These are phyloP conservation scores for Eubasilissa regina DNA, from an alignment of 1,140 invertebrate genomes.

Conservation along the genomic window DNA sequence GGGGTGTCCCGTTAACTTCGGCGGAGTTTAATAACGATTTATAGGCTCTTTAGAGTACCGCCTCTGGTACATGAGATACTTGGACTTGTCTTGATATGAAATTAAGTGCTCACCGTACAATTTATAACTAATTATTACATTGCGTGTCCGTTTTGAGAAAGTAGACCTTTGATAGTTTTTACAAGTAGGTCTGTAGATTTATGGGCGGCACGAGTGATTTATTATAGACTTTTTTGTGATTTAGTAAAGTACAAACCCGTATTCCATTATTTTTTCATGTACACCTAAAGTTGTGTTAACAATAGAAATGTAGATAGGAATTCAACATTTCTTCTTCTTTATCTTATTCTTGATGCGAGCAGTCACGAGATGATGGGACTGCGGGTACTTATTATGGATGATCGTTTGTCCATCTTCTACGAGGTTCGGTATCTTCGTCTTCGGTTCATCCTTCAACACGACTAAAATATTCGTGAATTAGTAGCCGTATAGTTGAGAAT, in stretches of 20 bases:
- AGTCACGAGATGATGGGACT: too few relatives aligned
- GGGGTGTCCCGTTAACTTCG: conserved; percentile 38
- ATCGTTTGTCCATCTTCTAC: too few relatives aligned
- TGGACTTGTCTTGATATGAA: conserved; percentile 55
- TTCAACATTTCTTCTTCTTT: too few relatives aligned
- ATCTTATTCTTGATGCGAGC: too few relatives aligned
- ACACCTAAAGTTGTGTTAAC: too few relatives aligned
- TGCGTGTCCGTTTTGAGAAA: conserved; percentile 30
- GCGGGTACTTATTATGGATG: too few relatives aligned
- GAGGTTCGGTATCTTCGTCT: too few relatives aligned
- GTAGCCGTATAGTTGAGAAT: too few relatives aligned
- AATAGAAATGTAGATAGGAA: too few relatives aligned
- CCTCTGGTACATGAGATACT: conserved; percentile 31
- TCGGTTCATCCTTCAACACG: too few relatives aligned
- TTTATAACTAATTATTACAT: conserved; percentile 57
- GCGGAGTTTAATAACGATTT: conserved; percentile 47
- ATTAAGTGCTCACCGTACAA: conserved; percentile 54
- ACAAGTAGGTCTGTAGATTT: background rate
- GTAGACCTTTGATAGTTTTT: conserved; percentile 18
- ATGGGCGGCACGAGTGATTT: conserved; percentile 11
- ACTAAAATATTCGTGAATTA: too few relatives aligned
- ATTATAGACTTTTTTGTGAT: background rate
- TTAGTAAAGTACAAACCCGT: background rate
- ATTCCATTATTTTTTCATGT: background rate
- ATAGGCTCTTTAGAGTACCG: conserved; percentile 24